These are phyloP conservation scores for Triplophysa dalaica DNA, from an alignment of 2,113 vertebrate species.

Conservation along the genomic window DNA sequence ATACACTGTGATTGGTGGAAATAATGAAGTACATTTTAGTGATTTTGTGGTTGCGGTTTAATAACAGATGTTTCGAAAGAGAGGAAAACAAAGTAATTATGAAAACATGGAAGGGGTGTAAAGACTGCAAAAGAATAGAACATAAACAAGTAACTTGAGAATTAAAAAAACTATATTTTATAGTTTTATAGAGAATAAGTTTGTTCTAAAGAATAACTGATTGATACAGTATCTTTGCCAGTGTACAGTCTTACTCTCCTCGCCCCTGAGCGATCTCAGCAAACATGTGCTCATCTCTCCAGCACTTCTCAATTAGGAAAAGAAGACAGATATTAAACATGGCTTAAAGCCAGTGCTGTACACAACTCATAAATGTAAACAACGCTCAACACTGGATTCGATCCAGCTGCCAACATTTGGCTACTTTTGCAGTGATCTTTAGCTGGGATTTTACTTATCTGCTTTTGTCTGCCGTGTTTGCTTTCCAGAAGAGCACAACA, in stretches of 20 bases:
- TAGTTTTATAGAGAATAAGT: too few relatives aligned
- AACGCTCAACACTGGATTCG: not conserved
- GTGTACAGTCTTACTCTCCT: not conserved
- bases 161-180: not conserved
- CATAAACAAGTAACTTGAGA: not conserved
- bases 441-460: not conserved
- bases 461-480: too few relatives aligned
- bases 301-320: conserved; percentile 19
- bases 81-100: conserved; percentile 16
- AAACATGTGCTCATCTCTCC: not conserved
- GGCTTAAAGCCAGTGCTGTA: not conserved
- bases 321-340: conserved; percentile 10
- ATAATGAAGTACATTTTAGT: not conserved
- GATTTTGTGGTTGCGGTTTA: conserved; percentile 6
- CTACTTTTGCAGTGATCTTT: not conserved
- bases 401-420: not conserved
- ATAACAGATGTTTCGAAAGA: not conserved
- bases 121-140: not conserved
- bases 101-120: too few relatives aligned
- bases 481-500: too few relatives aligned
- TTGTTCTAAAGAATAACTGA: not conserved
- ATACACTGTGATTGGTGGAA: not conserved
- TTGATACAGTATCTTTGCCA: not conserved
- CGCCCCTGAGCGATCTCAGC: not conserved
- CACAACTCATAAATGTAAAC: conserved; percentile 24